Conservation (phyloP, 2,113 vertebrate species). For the Silurus glanis region DNA sequence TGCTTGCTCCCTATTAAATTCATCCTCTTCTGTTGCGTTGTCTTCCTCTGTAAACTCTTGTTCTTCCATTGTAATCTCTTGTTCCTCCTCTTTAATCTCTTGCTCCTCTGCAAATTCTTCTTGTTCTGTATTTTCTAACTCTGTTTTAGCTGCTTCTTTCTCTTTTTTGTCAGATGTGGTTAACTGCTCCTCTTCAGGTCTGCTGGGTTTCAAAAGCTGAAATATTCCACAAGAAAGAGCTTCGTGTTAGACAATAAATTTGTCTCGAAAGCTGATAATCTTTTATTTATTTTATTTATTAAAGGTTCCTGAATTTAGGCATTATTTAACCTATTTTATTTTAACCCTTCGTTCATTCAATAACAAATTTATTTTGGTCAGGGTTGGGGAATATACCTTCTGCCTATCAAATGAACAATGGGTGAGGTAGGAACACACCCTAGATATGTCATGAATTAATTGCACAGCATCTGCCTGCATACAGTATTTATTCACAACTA, state of each 20-base stretch:
- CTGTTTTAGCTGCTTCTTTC: neutral
- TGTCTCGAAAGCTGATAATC: neutral
- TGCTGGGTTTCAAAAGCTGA: constrained; percentile 23
- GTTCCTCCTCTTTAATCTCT: neutral
- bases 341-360: neutral
- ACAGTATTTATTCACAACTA: neutral
- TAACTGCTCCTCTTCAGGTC: constrained; percentile 21
- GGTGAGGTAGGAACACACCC: neutral
- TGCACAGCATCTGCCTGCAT: neutral
- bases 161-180: neutral
- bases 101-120: constrained; percentile 20
- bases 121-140: constrained; percentile 1
- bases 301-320: neutral
- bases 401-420: neutral
- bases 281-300: neutral
- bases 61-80: constrained; percentile 12
- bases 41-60: constrained; percentile 9
- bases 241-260: neutral
- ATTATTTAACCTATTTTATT: neutral
- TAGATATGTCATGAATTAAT: neutral
- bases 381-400: neutral
- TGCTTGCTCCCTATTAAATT: neutral
- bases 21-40: neutral
- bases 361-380: neutral
- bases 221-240: constrained; percentile 12